A percentile compares a stretch with the other conserved stretches of the same genome.
Evolutionary conservation across 2,797 vertebrate genomes (phyloP).

Genomic region (Halcyon badia): DNA sequence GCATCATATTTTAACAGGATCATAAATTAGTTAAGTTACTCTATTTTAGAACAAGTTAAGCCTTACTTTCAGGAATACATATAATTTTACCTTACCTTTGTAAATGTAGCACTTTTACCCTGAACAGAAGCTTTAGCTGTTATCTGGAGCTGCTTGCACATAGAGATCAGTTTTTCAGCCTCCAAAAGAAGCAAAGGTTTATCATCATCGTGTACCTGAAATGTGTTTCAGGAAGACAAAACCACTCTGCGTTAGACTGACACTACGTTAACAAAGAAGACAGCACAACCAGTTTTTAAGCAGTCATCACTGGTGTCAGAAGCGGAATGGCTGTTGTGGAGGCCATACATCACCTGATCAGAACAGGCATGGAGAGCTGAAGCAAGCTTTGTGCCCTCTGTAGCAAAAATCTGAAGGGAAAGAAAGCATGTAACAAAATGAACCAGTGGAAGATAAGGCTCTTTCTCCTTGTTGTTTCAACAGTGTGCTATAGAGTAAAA

Average conservation of each 20-base stretch:
- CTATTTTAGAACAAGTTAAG: background rate
- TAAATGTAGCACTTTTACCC: constrained; percentile 93
- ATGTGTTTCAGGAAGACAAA: constrained; percentile 33
- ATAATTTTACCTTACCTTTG: constrained; percentile 86
- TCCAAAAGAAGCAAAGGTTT: constrained; percentile 88
- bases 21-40: background rate
- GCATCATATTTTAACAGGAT: background rate
- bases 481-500: background rate
- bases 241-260: background rate
- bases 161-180: constrained; percentile 89
- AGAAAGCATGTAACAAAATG: background rate
- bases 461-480: background rate
- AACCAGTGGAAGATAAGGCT: background rate
- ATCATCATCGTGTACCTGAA: constrained; percentile 90
- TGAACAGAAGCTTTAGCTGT: constrained; percentile 88
- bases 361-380: constrained; percentile 89
- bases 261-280: background rate
- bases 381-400: constrained; percentile 92
- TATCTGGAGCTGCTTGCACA: constrained; percentile 92
- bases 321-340: background rate
- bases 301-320: background rate
- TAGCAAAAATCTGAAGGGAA: constrained; percentile 88
- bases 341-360: constrained; percentile 86
- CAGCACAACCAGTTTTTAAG: background rate
- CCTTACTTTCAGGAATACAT: background rate